phyloP scores from a whole-genome alignment of 1,140 invertebrate genomes.

The Cydia splendana region DNA sequence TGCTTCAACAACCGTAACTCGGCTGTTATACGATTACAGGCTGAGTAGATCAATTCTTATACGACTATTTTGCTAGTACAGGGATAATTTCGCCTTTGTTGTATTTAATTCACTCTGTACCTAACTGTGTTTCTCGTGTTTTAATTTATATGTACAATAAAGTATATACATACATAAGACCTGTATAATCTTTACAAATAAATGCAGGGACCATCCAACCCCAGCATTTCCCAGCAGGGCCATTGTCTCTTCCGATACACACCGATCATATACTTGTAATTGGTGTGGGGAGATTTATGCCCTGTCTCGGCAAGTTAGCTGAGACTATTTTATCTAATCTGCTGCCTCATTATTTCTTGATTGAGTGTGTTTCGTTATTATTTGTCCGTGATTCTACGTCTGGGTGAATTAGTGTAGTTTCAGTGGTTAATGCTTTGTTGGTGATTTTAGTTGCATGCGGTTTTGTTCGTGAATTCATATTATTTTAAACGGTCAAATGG shows the following conservation, averaged over 20 bases:
- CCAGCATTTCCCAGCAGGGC: slow-evolving; percentile 54
- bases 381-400: slow-evolving; percentile 42
- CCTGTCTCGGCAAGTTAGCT: slow-evolving; percentile 49
- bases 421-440: slow-evolving; percentile 1
- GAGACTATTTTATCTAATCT: slow-evolving; percentile 61
- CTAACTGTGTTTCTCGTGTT: too few relatives aligned
- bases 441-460: background rate
- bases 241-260: slow-evolving; percentile 49
- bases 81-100: too few relatives aligned
- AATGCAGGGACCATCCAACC: slow-evolving; percentile 33
- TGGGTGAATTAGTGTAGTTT: slow-evolving; percentile 10
- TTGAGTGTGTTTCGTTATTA: slow-evolving; percentile 53
- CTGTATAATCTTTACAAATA: slow-evolving; percentile 2
- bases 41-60: too few relatives aligned
- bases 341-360: slow-evolving; percentile 58
- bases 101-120: too few relatives aligned
- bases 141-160: too few relatives aligned
- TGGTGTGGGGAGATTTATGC: slow-evolving; percentile 58
- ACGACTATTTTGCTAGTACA: too few relatives aligned
- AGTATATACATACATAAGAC: too few relatives aligned
- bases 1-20: too few relatives aligned
- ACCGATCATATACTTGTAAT: slow-evolving; percentile 57
- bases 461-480: background rate
- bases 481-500: too few relatives aligned
- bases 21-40: too few relatives aligned